These are phyloP conservation scores for Oegoconia quadripuncta DNA, from an alignment of 2,888 invertebrate genomes.

Conservation along the genomic window DNA sequence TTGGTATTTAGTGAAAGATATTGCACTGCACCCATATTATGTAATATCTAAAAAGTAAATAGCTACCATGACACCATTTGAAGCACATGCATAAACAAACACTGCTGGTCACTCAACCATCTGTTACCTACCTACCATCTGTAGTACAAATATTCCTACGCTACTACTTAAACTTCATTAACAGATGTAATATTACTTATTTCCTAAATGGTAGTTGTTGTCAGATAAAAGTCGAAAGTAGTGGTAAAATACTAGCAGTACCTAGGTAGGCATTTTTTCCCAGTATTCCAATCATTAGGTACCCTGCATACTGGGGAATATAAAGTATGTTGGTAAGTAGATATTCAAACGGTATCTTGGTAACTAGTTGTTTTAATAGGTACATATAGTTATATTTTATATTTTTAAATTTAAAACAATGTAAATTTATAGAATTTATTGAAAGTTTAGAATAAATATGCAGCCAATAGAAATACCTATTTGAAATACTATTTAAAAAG, in stretches of 20 bases:
- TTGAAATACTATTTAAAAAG: conserved; percentile 47
- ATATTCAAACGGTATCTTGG: conserved; percentile 20
- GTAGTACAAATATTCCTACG: too few relatives aligned
- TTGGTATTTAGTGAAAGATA: conserved; percentile 30
- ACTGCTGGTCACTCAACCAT: too few relatives aligned
- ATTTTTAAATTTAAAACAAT: conserved; percentile 17
- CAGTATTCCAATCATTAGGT: neutral
- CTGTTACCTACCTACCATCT: too few relatives aligned
- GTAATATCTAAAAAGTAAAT: conserved; percentile 21
- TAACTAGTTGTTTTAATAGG: conserved; percentile 11
- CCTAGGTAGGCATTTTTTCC: too few relatives aligned
- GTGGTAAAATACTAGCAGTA: too few relatives aligned
- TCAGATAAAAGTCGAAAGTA: too few relatives aligned
- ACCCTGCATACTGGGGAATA: too few relatives aligned
- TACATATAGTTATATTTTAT: conserved; percentile 4
- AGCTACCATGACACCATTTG: conserved; percentile 40
- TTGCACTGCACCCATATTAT: conserved; percentile 61
- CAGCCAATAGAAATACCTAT: conserved; percentile 63
- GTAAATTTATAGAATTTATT: conserved; percentile 33
- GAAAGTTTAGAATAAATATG: conserved; percentile 46
- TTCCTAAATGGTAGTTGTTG: too few relatives aligned
- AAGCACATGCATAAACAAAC: too few relatives aligned
- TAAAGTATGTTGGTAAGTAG: too few relatives aligned
- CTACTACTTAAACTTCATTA: too few relatives aligned
- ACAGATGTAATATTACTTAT: too few relatives aligned